A percentile compares a stretch with the other conserved stretches of the same genome.
These are phyloP conservation scores for Halesus radiatus DNA, from an alignment of 1,140 invertebrate genomes.

Conservation along the genomic window DNA sequence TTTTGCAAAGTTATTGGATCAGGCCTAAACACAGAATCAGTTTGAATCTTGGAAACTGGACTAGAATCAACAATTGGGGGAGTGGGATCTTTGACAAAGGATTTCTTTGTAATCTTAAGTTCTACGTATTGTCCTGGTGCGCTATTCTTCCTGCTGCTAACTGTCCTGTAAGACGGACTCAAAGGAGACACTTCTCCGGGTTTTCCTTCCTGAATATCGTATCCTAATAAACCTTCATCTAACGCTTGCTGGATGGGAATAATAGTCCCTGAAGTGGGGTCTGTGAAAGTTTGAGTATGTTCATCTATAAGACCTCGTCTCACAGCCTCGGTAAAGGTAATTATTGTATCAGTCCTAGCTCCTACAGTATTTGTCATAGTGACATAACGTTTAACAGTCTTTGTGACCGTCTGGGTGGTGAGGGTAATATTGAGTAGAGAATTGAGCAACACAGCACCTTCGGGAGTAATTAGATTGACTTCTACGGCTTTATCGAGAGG, in stretches of 20 bases:
- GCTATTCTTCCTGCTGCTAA: constrained; percentile 63
- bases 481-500: constrained; percentile 89
- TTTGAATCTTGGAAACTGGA: constrained; percentile 64
- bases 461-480: constrained; percentile 85
- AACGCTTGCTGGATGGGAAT: constrained; percentile 89
- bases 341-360: constrained; percentile 73
- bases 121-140: constrained; percentile 67
- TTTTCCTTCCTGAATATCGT: constrained; percentile 70
- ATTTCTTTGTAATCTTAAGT: constrained; percentile 70
- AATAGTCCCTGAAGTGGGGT: constrained; percentile 81
- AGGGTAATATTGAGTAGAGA: constrained; percentile 87
- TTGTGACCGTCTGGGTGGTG: constrained; percentile 87
- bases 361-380: constrained; percentile 77
- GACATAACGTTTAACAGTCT: constrained; percentile 84
- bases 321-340: constrained; percentile 84
- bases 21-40: constrained; percentile 59
- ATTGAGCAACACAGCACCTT: constrained; percentile 87
- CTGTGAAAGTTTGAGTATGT: constrained; percentile 81
- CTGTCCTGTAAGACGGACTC: constrained; percentile 42
- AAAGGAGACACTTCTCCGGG: neutral
- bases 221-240: constrained; percentile 76
- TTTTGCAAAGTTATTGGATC: constrained; percentile 62
- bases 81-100: constrained; percentile 66
- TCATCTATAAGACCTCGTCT: constrained; percentile 86
- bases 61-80: constrained; percentile 58